Base-by-base conservation (phyloP, 2,888 invertebrate genomes). In the Leptopilina myrica region DNA sequence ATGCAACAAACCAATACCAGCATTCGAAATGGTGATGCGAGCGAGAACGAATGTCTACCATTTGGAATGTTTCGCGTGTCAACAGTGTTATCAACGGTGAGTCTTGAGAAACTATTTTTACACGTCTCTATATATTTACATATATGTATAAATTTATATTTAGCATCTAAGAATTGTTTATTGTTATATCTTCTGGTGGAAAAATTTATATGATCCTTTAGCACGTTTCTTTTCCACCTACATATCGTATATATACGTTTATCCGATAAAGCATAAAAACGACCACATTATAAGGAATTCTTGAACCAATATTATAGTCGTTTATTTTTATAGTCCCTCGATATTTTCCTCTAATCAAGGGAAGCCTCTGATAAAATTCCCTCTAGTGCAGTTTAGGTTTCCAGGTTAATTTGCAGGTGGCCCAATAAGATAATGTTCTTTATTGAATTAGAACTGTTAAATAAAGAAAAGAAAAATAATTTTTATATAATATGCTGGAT, bases 21-120 rank as follows among this genome's bases (percentile, higher is more conserved):
- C 99, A 76, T 99, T 98, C 92, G 99, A 99, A 93, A 98, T 99
- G 98, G 99, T 99, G 87, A 99, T 99, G 99, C 94, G 98, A 86
- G 98, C 98, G 67, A 95, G 97, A 88, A 97, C 96, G 92, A 98
- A 99, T 90, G 99, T 99, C 82, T 99, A 99, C 92, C 99, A 99
- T 92, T 94, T 99, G 88, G 98, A 99, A 92, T 99, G 99, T 92
- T 99, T 99, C 92, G 98, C 98, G 77, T 99, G 99, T 91, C 98
- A 99, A 91, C 98, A 98, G 92, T 99, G 99, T 93, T 98, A 98
- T 92, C 98, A 99, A 93, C 97, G 98, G 98, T 98, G 90, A 93
- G 94, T 90, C 59, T 80, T 77, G 5, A 73, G 33, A 53, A 73
- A 64, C 14, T 40, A 64, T 12, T 40, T 14, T 43, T 43, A 43